phyloP scores from a whole-genome alignment of 2,888 invertebrate genomes.

The Oasisia sp. region DNA sequence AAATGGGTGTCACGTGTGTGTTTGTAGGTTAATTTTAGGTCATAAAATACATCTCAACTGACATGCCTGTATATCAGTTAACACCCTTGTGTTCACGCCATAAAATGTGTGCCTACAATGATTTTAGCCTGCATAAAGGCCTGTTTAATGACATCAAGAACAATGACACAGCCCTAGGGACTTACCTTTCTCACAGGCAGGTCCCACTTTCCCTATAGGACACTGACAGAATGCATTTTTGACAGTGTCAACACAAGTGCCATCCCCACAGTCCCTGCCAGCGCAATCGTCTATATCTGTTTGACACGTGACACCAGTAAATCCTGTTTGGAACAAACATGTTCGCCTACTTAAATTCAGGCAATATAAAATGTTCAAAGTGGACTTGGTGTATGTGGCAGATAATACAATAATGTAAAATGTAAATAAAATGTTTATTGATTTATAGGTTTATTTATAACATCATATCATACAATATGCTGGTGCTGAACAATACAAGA shows the following conservation, averaged over 20 bases:
- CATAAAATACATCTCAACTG: too few relatives aligned
- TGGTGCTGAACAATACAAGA: too few relatives aligned
- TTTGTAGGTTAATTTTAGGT: too few relatives aligned
- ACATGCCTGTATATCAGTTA: too few relatives aligned
- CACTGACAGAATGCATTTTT: background rate
- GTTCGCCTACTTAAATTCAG: background rate
- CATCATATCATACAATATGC: too few relatives aligned
- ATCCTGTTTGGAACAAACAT: constrained; percentile 20
- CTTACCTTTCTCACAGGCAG: constrained; percentile 17
- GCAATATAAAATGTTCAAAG: background rate
- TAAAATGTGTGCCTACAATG: too few relatives aligned
- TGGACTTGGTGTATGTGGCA: background rate
- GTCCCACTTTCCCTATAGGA: background rate
- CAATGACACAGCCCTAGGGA: background rate
- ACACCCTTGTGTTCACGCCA: too few relatives aligned
- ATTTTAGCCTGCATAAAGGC: background rate
- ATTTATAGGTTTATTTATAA: too few relatives aligned
- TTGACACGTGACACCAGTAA: background rate
- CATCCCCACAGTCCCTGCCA: background rate
- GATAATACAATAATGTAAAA: background rate
- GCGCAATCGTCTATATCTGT: background rate
- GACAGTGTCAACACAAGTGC: background rate
- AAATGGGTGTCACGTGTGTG: too few relatives aligned
- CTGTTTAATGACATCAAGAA: background rate
- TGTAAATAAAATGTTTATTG: too few relatives aligned